Evolutionary conservation across 2,113 vertebrate species (phyloP), one percentile per base, ranked within the genome.

Genomic region (Sylvia atricapilla): DNA sequence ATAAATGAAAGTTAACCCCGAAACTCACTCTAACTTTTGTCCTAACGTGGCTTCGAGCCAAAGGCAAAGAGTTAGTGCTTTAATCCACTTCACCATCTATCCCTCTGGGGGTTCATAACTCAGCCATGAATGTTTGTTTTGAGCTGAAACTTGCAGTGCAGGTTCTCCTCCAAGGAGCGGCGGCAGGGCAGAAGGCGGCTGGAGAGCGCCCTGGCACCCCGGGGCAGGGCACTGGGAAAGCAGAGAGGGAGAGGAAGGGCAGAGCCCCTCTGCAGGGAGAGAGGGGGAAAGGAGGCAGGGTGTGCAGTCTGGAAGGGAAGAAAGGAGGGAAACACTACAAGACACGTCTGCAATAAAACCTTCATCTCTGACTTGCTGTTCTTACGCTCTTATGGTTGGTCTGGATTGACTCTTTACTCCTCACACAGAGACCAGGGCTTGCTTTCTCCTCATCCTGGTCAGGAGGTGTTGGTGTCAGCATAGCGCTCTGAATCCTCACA

Each of bases 111-210:
- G 70, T 96, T 95, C 94, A 94, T 96, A 97, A 94, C 94, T 92
- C 94, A 96, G 58, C 67, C 78, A 93, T 97, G 75, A 96, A 90
- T 89, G 83, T 81, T 97, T 97, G 93, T 95, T 96, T 95, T 93
- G 86, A 97, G 95, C 80, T 89, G 67, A 97, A 98, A 97, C 92
- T 90, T 92, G 92, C 55, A 76, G 49, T 89, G 90, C 90, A 96
- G 93, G 92, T 97, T 98, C 91, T 96, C 41, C 39, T 22, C 83
- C 56, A 60, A 88, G 35, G 64, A 47, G 77, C 58, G 3, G 10
- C 0, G 2, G 96, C 68, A 74, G 82, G 63, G 85, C 8, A 6
- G 84, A 33, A 39, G 93, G 82, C 66, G 52, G 87, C 20, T 0
- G 0, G 50, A 73, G 89, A 76, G 66, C 46, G 15, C 50, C 4